Base-by-base conservation (phyloP, 2,113 vertebrate species). In the Cricetomys ansorgei region DNA sequence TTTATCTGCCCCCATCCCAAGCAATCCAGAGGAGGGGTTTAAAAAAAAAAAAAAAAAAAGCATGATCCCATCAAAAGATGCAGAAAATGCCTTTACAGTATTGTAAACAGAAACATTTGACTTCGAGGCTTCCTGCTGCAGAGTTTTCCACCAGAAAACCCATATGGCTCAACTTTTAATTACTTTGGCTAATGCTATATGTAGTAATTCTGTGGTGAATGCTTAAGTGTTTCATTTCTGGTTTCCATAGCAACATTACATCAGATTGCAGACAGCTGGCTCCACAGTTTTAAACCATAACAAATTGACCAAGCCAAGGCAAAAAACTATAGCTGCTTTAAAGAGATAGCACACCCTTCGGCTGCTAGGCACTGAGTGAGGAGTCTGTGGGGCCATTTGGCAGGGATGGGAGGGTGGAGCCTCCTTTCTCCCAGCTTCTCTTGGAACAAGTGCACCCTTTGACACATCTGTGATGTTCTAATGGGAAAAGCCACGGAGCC, bases 241-340 rank as follows among this genome's bases (percentile, higher is more conserved):
- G 98, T 99, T 98, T 98, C 99, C 98, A 98, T 95, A 97, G 98
- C 98, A 99, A 99, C 99, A 99, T 99, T 98, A 99, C 99, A 98
- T 99, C 98, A 99, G 98, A 98, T 98, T 98, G 98, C 98, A 99
- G 98, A 99, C 99, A 99, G 99, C 99, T 99, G 99, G 98, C 98
- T 99, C 98, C 98, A 96, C 98, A 94, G 98, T 97, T 98, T 98
- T 96, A 98, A 99, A 98, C 98, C 98, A 98, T 98, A 99, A 99
- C 98, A 97, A 99, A 99, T 96, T 93, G 98, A 97, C 99, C 98
- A 95, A 98, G 98, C 97, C 93, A 97, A 98, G 65, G 91, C 97
- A 97, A 96, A 98, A 69, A 97, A 95, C 96, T 86, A 95, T 83
- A 91, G 97, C 97, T 21, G 93, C 98, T 98, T 97, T 98, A 98